Percentiles rank a stretch among this genome's conserved stretches.
Conservation (phyloP, 2,888 invertebrate species). For the Cryptops parisi region DNA sequence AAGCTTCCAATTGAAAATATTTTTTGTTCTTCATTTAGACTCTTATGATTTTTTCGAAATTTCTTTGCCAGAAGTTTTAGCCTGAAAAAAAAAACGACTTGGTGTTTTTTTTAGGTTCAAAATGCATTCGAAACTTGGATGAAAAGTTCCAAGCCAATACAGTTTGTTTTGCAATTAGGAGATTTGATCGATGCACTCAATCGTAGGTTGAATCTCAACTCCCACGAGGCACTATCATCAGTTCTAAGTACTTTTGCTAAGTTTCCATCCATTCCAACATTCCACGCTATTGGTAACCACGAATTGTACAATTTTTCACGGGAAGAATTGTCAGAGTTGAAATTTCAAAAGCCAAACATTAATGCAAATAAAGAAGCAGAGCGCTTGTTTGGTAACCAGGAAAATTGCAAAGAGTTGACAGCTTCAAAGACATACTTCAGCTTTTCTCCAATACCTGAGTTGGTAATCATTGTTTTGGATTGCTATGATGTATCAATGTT, state of each 20-base stretch:
- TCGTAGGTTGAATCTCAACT: neutral
- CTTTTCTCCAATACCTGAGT: neutral
- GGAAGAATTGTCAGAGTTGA: neutral
- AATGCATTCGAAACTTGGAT: neutral
- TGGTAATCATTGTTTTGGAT: neutral
- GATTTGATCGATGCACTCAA: neutral
- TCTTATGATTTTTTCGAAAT: neutral
- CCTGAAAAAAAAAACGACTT: too few relatives aligned
- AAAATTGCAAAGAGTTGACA: neutral
- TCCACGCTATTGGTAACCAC: neutral
- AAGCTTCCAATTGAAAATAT: constrained; percentile 5
- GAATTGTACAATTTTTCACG: neutral
- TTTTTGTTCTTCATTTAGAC: neutral
- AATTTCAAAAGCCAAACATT: neutral
- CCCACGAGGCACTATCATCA: neutral
- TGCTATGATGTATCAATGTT: neutral
- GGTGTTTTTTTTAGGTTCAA: neutral
- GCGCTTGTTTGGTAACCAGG: neutral
- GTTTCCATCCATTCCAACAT: neutral
- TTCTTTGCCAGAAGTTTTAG: too few relatives aligned
- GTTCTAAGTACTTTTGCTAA: neutral
- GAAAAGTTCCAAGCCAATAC: neutral
- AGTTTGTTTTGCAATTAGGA: neutral
- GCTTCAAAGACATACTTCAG: neutral
- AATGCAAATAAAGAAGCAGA: too few relatives aligned